Base-by-base conservation (phyloP, 30 jellyfish, hydroid and myxozoan genomes). In the Rhopilema esculentum region DNA sequence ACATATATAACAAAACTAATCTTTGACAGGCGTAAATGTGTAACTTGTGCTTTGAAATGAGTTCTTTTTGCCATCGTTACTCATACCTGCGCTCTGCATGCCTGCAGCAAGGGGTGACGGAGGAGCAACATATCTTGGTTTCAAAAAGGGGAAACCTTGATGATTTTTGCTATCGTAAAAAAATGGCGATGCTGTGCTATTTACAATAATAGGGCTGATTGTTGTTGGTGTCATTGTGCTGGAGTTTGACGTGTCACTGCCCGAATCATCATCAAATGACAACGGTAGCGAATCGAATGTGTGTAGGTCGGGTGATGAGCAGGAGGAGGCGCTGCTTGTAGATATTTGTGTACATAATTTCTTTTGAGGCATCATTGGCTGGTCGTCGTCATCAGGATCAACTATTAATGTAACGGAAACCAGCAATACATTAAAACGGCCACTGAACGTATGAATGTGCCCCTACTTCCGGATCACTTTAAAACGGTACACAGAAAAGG, bases 21-120 rank as follows among this genome's bases (percentile, higher is more conserved):
- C 98, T 76, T 88, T 83, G 51, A 95, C 99, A 0, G 99, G 97
- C 8, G 97, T 83, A 66, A 95, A 95, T 67, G 99, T 80, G 75
- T 95, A 95, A 66, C 83, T 95, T 8, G 94, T 28, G 27, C 91
- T 82, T 9, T 68, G 76, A 62, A 87, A 69, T 19, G 91, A 16
- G 48, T 72, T 63, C 77, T 92, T 75, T 69, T 72, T 84, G 27
- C 84, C 82, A 4, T 88, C 93, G 30, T 31, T 83, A 20, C 76
- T 78, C 29, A 90, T 74, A 61, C 97, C 73, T 69, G 97, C 90
- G 66, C 95, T 89, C 25, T 68, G 86, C 75, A 85, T 84, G 57
- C 99, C 99, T 1, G 99, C 97, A 23, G 99, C 99, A 24, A 95
- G 95, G 20, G 99, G 99, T 25, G 99, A 95, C 28, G 97, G 99